Percentiles rank a stretch among this genome's conserved stretches.
Conservation (phyloP, 53 echinoderm and acorn worm species). For the Luidia sarsii region DNA sequence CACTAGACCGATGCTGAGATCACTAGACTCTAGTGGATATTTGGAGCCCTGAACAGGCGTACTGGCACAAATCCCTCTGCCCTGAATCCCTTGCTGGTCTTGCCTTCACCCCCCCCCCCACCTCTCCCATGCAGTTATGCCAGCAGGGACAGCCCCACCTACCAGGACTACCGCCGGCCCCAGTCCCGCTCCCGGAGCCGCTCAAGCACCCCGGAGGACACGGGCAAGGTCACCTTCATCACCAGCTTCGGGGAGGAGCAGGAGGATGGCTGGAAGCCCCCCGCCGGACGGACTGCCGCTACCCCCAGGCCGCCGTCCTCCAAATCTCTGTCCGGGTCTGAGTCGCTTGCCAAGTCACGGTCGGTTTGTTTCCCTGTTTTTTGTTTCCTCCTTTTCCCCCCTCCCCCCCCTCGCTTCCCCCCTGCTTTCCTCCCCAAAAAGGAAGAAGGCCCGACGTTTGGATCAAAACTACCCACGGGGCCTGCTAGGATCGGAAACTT, state of each 20-base stretch:
- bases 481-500: no score
- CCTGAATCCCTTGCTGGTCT: no score
- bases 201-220: conserved; percentile 81
- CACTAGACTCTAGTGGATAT: no score
- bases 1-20: no score
- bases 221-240: conserved; percentile 97
- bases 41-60: no score
- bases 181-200: conserved; percentile 82
- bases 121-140: conserved; percentile 98
- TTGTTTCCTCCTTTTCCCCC: neutral
- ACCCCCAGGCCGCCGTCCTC: conserved; percentile 37
- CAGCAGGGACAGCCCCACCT: conserved; percentile 91
- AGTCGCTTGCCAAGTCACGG: conserved; percentile 86
- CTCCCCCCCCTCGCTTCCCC: neutral
- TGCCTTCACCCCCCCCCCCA: no score
- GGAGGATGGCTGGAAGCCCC: conserved; percentile 21
- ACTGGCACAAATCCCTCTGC: no score
- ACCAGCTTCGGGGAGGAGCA: conserved; percentile 96
- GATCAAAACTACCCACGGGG: no score
- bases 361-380: conserved; percentile 83
- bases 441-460: neutral
- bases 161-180: conserved; percentile 76
- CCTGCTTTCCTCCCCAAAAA: neutral
- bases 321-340: conserved; percentile 70
- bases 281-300: conserved; percentile 14